Percentiles rank a stretch among this genome's conserved stretches.
Conservation (phyloP, 2,888 invertebrate genomes). For the Drosophila paracracens region DNA sequence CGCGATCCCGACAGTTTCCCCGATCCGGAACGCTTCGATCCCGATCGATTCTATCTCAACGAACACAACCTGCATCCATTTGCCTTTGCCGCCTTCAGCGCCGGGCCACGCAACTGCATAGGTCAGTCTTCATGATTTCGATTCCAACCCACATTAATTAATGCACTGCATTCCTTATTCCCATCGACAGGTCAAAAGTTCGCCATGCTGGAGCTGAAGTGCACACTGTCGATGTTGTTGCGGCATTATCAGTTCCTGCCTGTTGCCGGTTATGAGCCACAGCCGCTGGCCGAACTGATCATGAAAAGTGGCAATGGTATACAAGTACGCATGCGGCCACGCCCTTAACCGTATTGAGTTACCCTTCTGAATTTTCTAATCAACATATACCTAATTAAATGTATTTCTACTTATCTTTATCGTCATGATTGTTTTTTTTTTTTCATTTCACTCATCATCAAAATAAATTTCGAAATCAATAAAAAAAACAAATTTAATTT, state of each 20-base stretch:
- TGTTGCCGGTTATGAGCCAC: constrained; percentile 70
- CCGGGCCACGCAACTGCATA: constrained; percentile 84
- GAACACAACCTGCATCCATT: constrained; percentile 81
- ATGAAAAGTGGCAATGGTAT: constrained; percentile 84
- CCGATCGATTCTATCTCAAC: constrained; percentile 80
- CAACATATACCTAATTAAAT: neutral
- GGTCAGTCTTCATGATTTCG: constrained; percentile 50
- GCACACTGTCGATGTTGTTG: constrained; percentile 77
- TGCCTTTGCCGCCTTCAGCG: constrained; percentile 83
- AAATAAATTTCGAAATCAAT: neutral
- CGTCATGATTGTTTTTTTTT: neutral
- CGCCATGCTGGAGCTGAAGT: constrained; percentile 84
- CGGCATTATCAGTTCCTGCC: constrained; percentile 82
- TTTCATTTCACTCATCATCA: neutral
- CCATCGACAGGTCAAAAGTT: constrained; percentile 83
- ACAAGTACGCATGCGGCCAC: constrained; percentile 74
- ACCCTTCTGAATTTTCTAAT: neutral
- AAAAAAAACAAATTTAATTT: neutral
- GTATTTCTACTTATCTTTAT: neutral
- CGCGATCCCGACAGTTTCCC: constrained; percentile 85
- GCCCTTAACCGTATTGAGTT: constrained; percentile 25
- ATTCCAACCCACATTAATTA: neutral
- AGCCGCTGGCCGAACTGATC: constrained; percentile 80
- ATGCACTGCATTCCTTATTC: neutral
- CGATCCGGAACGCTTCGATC: constrained; percentile 84